phyloP scores from a whole-genome alignment of 2,797 vertebrate genomes.

The Sibirionetta formosa region DNA sequence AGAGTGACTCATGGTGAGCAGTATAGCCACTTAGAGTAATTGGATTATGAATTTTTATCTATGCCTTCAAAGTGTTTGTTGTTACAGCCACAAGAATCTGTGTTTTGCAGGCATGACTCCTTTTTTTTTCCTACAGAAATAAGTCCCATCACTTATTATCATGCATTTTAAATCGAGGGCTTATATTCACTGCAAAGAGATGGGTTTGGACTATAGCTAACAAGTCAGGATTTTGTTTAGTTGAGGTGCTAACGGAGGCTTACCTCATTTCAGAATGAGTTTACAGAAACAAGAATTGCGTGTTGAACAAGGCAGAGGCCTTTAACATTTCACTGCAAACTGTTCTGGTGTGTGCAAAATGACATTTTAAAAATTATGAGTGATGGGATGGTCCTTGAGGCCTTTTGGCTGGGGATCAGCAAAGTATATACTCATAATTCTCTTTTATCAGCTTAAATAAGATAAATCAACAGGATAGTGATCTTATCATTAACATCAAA shows the following conservation, averaged over 20 bases:
- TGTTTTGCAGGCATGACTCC: background rate
- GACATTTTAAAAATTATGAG: background rate
- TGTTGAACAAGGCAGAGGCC: background rate
- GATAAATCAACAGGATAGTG: background rate
- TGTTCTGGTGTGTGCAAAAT: background rate
- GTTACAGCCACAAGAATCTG: background rate
- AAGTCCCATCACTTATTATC: background rate
- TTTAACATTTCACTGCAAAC: background rate
- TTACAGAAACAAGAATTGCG: background rate
- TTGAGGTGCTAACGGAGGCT: background rate
- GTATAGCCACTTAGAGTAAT: background rate
- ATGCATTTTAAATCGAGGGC: background rate
- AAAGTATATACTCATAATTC: background rate
- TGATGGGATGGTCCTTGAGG: background rate
- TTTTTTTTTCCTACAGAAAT: background rate
- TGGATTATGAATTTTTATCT: background rate
- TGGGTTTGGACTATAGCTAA: background rate
- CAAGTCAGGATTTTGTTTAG: background rate
- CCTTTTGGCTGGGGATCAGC: background rate
- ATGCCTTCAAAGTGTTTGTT: background rate
- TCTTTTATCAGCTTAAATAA: conserved; percentile 4
- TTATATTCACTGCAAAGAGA: background rate
- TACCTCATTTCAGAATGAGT: background rate
- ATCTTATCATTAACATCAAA: background rate
- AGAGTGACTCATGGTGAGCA: background rate